These are phyloP conservation scores for Rhineura floridana DNA, from an alignment of 2,113 vertebrate genomes.

Conservation along the genomic window DNA sequence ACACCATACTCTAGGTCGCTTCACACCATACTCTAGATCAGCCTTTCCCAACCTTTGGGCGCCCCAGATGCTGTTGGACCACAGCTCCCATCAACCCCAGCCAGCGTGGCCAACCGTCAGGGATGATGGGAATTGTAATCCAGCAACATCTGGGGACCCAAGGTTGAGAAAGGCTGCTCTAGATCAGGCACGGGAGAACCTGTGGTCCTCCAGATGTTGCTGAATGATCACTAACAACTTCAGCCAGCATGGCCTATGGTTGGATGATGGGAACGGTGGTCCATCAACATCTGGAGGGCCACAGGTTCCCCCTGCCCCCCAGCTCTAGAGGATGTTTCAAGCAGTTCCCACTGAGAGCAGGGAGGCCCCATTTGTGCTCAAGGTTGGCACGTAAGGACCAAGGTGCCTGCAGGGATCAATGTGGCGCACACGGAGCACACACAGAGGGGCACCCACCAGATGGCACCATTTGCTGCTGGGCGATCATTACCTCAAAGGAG, in stretches of 20 bases:
- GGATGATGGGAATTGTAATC: no score
- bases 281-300: neutral
- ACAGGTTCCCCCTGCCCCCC: neutral
- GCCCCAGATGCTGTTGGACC: no score
- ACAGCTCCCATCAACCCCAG: no score
- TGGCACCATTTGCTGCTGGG: no score
- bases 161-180: no score
- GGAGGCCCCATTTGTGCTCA: neutral
- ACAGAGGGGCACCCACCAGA: neutral
- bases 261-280: neutral
- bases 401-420: neutral
- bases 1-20: neutral
- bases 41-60: no score
- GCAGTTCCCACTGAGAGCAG: neutral
- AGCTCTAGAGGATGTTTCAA: neutral
- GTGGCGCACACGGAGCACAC: no score
- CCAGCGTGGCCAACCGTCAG: no score
- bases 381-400: neutral
- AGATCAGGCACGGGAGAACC: neutral
- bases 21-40: no score
- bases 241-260: neutral
- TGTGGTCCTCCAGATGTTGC: neutral
- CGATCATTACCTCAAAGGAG: no score
- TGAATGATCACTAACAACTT: neutral
- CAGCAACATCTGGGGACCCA: no score